Evolutionary conservation across 1,140 invertebrate species (phyloP), one percentile per base, ranked within the genome.

Genomic region (Argopecten irradians): DNA sequence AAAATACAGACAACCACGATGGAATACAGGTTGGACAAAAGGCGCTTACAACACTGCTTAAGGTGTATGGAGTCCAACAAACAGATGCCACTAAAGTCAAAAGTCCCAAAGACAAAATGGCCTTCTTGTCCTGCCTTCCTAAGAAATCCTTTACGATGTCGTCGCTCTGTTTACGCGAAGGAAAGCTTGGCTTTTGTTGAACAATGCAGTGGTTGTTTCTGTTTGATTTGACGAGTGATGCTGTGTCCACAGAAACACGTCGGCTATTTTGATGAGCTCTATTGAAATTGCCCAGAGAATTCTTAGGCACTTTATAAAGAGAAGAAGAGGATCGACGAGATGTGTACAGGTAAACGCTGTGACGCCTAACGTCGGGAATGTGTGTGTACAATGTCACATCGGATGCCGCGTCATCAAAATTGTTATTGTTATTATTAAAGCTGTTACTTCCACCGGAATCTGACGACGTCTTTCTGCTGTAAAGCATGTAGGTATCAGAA

Each of bases 101-200:
- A 28, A 94, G 86, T 5, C 93, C 93, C 22, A 94, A 83, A 32
- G 92, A 93, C 14, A 92, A 87, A 5, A 93, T 90, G 0, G 94
- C 94, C 85, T 93, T 94, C 43, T 93, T 93, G 86, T 94, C 93
- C 71, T 94, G 93, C 19, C 92, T 90, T 3, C 93, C 89, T 14
- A 94, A 85, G 34, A 93, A 92, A 28, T 93, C 93, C 85, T 90
- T 91, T 0, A 94, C 94, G 36, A 93, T 88, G 33, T 93, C 92
- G 33, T 94, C 94, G 86, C 91, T 93, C 83, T 89, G 90, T 28
- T 88, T 91, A 87, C 85, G 83, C 33, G 88, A 90, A 35, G 87
- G 86, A 87, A 88, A 85, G 82, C 89, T 86, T 35, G 87, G 34
- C 55, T 83, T 86, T 86, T 87, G 34, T 83, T 88, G 88, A 71